Percentiles rank a stretch among this genome's conserved stretches.
Conservation (phyloP, 2,888 invertebrate species). For the Oegoconia quadripuncta region DNA sequence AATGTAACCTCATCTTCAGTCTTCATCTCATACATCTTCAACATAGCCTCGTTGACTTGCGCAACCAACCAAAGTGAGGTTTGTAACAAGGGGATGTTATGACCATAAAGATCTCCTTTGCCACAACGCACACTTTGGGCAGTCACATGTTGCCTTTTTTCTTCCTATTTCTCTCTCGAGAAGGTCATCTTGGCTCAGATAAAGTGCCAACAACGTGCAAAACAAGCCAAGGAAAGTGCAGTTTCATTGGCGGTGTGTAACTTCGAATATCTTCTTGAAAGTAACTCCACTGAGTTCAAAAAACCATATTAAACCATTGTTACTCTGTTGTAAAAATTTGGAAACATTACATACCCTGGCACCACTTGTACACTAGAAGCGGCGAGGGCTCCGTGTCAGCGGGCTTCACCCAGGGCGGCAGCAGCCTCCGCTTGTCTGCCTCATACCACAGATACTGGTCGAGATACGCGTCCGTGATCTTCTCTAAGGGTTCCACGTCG, state of each 20-base stretch:
- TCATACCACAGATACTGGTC: slow-evolving; percentile 99
- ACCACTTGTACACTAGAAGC: slow-evolving; percentile 97
- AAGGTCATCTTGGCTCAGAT: too few relatives aligned
- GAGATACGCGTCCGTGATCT: slow-evolving; percentile 99
- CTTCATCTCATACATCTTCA: slow-evolving; percentile 22
- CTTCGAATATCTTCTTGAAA: too few relatives aligned
- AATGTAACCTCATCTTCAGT: too few relatives aligned
- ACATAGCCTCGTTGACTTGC: slow-evolving; percentile 22
- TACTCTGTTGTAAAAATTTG: slow-evolving; percentile 8
- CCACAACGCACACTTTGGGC: slow-evolving; percentile 82
- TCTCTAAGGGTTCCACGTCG: slow-evolving; percentile 99
- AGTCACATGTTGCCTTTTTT: slow-evolving; percentile 32
- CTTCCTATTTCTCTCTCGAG: slow-evolving; percentile 7
- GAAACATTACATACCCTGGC: slow-evolving; percentile 88
- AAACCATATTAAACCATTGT: too few relatives aligned
- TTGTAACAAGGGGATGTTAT: slow-evolving; percentile 84
- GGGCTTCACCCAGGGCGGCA: slow-evolving; percentile 99
- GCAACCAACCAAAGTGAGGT: slow-evolving; percentile 80
- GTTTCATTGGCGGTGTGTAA: too few relatives aligned
- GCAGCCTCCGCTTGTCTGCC: slow-evolving; percentile 96
- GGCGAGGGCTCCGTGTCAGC: slow-evolving; percentile 98
- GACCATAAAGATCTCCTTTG: slow-evolving; percentile 79
- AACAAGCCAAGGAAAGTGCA: too few relatives aligned
- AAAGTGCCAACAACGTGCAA: too few relatives aligned
- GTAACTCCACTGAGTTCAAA: background rate